These are phyloP conservation scores for Spicauda simplicius DNA, from an alignment of 2,888 invertebrate species.

Conservation along the genomic window DNA sequence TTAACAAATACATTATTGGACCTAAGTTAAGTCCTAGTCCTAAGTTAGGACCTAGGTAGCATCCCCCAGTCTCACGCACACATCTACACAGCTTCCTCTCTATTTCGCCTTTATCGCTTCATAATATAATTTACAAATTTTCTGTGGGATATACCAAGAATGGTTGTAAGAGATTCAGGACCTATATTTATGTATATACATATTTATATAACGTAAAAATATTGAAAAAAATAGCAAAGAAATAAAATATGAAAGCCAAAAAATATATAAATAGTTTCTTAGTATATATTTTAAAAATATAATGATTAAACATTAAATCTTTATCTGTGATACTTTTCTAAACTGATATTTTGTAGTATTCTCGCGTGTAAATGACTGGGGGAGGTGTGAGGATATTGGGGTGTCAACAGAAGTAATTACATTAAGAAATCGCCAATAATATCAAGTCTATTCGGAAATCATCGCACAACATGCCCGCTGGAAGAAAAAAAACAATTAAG, in stretches of 20 bases:
- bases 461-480: too few species aligned
- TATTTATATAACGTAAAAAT: background rate
- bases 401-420: background rate
- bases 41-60: constrained; percentile 16
- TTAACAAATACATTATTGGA: constrained; percentile 29
- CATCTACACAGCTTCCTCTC: constrained; percentile 64
- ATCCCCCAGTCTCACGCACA: constrained; percentile 68
- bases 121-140: constrained; percentile 45
- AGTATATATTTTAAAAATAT: too few species aligned
- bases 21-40: constrained; percentile 9
- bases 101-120: constrained; percentile 54
- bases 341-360: constrained; percentile 51
- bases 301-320: too few species aligned
- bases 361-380: constrained; percentile 66
- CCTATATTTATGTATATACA: background rate
- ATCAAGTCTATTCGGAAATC: constrained; percentile 6
- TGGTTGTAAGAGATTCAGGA: background rate
- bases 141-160: constrained; percentile 55
- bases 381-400: constrained; percentile 72
- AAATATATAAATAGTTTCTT: too few species aligned
- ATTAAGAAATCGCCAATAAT: constrained; percentile 27
- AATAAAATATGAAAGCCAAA: too few species aligned
- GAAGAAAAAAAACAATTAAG: too few species aligned
- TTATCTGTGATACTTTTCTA: too few species aligned
- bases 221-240: background rate